Evolutionary conservation across 2,888 invertebrate genomes (phyloP).

Genomic region (Sinotaia quadrata): DNA sequence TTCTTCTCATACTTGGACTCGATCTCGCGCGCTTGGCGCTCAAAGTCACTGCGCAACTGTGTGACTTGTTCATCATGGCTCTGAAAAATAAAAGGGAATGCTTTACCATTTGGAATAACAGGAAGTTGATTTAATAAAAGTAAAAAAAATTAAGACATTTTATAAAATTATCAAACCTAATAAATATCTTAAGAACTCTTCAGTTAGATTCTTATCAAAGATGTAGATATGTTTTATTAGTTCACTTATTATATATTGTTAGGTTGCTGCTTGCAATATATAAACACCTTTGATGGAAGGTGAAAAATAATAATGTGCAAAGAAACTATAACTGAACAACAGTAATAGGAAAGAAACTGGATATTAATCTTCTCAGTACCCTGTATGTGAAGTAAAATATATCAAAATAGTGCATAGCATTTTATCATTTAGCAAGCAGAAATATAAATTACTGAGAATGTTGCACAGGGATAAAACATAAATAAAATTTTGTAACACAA

Average conservation of each 20-base stretch:
- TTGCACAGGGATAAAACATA: not conserved
- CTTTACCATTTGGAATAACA: not conserved
- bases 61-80: constrained; percentile 76
- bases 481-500: not conserved
- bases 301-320: no score
- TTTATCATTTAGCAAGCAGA: no score
- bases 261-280: no score
- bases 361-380: no score
- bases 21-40: constrained; percentile 80
- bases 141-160: not conserved
- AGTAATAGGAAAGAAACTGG: no score
- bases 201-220: not conserved
- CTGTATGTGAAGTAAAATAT: no score
- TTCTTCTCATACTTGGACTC: constrained; percentile 84
- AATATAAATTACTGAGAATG: no score
- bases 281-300: no score
- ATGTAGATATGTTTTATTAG: not conserved
- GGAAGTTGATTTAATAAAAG: not conserved
- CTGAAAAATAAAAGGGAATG: constrained; percentile 51
- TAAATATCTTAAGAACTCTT: not conserved
- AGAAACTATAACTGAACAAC: no score
- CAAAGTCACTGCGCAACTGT: constrained; percentile 78
- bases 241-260: no score
- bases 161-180: not conserved
- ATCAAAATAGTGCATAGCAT: no score